phyloP scores from a whole-genome alignment of 2,888 invertebrate species.

The Eledona agricola region DNA sequence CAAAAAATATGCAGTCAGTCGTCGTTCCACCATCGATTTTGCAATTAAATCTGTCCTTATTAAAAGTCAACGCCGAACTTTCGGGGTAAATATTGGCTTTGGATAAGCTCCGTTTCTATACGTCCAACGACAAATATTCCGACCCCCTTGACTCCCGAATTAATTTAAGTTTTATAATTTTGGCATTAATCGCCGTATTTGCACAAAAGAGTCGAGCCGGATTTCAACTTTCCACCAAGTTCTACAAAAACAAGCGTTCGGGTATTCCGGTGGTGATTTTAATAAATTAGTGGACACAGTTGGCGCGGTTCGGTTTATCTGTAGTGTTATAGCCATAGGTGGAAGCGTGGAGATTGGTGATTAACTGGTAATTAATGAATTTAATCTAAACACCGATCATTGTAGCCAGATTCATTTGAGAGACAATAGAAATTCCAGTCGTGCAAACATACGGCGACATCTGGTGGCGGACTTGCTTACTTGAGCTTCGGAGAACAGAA shows the following conservation, averaged over 20 bases:
- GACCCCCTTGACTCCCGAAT: conserved; percentile 12
- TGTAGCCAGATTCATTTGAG: conserved; percentile 9
- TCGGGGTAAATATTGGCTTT: conserved; percentile 30
- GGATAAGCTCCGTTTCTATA: conserved; percentile 24
- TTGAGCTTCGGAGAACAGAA: too few relatives aligned
- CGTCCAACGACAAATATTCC: conserved; percentile 15
- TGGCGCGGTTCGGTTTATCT: conserved; percentile 6
- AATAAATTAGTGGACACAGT: not conserved
- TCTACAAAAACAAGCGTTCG: conserved; percentile 3
- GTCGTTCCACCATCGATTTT: conserved; percentile 12
- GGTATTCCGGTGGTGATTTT: too few relatives aligned
- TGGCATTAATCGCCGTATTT: conserved; percentile 27
- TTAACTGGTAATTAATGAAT: conserved; percentile 27
- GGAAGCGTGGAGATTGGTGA: conserved; percentile 9
- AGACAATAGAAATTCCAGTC: conserved; percentile 9
- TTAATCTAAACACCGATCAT: conserved; percentile 21
- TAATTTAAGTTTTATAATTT: conserved; percentile 37
- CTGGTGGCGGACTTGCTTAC: too few relatives aligned
- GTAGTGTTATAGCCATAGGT: conserved; percentile 3
- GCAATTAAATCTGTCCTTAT: conserved; percentile 9
- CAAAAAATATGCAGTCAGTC: conserved; percentile 7
- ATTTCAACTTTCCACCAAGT: not conserved
- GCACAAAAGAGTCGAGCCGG: conserved; percentile 3
- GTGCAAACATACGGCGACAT: not conserved
- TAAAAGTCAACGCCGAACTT: conserved; percentile 19